Percentiles rank a stretch among this genome's conserved stretches.
Evolutionary conservation across 1,140 invertebrate species (phyloP).

Genomic region (Babylonia areolata): DNA sequence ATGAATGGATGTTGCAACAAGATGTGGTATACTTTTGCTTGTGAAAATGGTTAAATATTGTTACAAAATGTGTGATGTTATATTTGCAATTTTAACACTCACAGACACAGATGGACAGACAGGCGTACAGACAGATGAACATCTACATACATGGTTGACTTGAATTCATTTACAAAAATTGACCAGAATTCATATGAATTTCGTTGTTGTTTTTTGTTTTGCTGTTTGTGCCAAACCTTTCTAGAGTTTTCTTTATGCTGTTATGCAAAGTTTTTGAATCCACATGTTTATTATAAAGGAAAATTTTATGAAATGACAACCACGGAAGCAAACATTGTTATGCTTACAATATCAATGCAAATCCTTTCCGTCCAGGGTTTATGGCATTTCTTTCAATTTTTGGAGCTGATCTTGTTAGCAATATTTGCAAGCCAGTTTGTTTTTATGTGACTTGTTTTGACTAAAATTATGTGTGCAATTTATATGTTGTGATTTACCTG

Average conservation of each 20-base stretch:
- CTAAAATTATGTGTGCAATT: background rate
- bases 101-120: background rate
- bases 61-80: no score
- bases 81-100: no score
- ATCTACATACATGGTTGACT: no score
- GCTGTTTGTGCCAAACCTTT: background rate
- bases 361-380: background rate
- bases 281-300: no score
- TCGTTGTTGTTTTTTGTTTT: no score
- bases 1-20: no score
- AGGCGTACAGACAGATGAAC: background rate
- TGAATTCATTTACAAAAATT: background rate
- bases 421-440: background rate
- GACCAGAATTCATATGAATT: background rate
- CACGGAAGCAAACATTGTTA: background rate
- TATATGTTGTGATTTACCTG: background rate
- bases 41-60: no score
- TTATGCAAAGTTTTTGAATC: background rate
- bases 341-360: no score
- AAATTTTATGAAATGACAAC: background rate
- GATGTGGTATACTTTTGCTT: no score
- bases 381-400: no score
- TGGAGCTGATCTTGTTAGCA: no score
- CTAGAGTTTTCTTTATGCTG: no score
- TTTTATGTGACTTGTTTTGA: background rate